Evolutionary conservation across 23 tunicate genomes (phyloP).

Genomic region (Diplosoma virens): DNA sequence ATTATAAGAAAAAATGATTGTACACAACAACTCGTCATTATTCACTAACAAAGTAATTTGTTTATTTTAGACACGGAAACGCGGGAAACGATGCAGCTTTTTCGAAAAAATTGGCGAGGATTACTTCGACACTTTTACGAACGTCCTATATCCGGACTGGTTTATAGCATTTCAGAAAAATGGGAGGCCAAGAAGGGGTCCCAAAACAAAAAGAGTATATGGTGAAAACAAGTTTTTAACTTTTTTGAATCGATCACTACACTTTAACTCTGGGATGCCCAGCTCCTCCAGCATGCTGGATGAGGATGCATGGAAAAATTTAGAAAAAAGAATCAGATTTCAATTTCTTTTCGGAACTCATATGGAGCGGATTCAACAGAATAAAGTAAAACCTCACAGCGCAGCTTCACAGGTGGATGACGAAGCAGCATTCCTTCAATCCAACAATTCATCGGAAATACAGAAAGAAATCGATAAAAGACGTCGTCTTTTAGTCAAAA

Average conservation of each 20-base stretch:
- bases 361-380: neutral
- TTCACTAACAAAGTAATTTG: too few relatives aligned
- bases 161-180: conserved; percentile 9
- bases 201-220: neutral
- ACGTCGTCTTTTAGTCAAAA: neutral
- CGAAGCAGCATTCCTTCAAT: too few relatives aligned
- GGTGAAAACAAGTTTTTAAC: conserved; percentile 8
- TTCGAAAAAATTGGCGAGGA: conserved; percentile 4
- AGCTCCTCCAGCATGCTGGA: neutral
- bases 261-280: neutral
- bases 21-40: too few relatives aligned
- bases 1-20: too few relatives aligned
- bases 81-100: conserved; percentile 14
- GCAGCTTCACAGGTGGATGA: too few relatives aligned
- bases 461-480: conserved; percentile 3
- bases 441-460: neutral
- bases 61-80: too few relatives aligned
- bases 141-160: conserved; percentile 2
- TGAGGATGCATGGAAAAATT: neutral
- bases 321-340: neutral
- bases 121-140: conserved; percentile 18
- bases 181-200: conserved; percentile 14
- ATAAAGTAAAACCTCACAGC: too few relatives aligned
- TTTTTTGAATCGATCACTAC: neutral
- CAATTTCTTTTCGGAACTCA: neutral